Base-by-base conservation (phyloP, 2,113 vertebrate genomes). In the Vireo altiloquus region DNA sequence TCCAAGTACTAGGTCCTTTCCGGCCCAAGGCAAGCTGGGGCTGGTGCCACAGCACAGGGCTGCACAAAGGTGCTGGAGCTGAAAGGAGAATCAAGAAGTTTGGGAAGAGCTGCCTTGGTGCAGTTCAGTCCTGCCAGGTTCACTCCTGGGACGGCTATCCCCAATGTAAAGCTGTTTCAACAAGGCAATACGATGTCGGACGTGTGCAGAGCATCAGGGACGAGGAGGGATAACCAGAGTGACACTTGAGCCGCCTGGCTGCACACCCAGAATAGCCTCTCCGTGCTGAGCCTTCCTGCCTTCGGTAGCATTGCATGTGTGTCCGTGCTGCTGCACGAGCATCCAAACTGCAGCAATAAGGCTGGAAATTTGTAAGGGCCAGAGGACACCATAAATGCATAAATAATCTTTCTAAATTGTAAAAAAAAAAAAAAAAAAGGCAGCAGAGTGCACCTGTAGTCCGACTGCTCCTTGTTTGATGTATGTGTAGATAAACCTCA, bases 31-130 rank as follows among this genome's bases (percentile, higher is more conserved):
- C 52, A 56, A 72, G 33, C 70, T 37, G 31, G 66, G 53, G 44
- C 66, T 79, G 53, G 20, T 40, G 31, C 37, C 70, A 33, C 18
- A 18, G 63, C 11, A 2, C 22, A 16, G 61, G 49, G 56, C 74
- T 71, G 52, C 60, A 49, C 5, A 3, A 40, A 61, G 53, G 19
- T 0, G 0, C 33, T 27, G 42, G 40, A 61, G 22, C 12, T 15
- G 5, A 77, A 89, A 60, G 22, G 24, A 83, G 44, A 46, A 15
- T 10, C 40, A 15, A 68, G n/a, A 59, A 30, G 31, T 18, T 53
- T n/a, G 53, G 61, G 42, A 80, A 80, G 46, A 9, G 46, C 59
- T 77, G 40, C 71, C 28, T 80, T 49, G 71, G 42, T 50, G 75
- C 52, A 63, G 31, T 25, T 24, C 47, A 60, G 21, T 64, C 7